Evolutionary conservation across 2,113 vertebrate genomes (phyloP).

Genomic region (Ictalurus punctatus): DNA sequence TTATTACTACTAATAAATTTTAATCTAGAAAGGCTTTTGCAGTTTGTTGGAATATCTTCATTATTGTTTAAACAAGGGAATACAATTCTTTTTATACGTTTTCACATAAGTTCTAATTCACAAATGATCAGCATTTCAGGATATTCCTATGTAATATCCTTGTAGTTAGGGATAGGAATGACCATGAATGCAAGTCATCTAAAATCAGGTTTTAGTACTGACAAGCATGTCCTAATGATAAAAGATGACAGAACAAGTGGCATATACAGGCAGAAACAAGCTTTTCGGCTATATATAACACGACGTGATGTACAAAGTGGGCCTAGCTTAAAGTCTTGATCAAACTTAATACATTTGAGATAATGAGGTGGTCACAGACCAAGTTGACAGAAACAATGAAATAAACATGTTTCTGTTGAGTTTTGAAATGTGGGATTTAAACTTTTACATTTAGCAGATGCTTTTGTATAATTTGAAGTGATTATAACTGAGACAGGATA

Average conservation of each 20-base stretch:
- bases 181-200: background rate
- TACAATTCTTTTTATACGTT: background rate
- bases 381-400: background rate
- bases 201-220: background rate
- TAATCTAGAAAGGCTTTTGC: background rate
- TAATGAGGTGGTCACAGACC: no score
- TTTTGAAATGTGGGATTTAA: background rate
- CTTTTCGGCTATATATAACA: background rate
- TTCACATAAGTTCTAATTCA: background rate
- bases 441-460: background rate
- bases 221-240: background rate
- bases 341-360: background rate
- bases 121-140: background rate
- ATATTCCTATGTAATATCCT: background rate
- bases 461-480: background rate
- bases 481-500: background rate
- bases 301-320: background rate
- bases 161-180: background rate
- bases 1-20: background rate
- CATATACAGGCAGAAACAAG: background rate
- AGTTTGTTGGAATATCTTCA: background rate
- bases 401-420: background rate
- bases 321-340: background rate
- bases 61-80: background rate
- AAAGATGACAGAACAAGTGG: background rate